phyloP scores from a whole-genome alignment of 2,888 invertebrate species.

The Agonopterix alstromeriana region DNA sequence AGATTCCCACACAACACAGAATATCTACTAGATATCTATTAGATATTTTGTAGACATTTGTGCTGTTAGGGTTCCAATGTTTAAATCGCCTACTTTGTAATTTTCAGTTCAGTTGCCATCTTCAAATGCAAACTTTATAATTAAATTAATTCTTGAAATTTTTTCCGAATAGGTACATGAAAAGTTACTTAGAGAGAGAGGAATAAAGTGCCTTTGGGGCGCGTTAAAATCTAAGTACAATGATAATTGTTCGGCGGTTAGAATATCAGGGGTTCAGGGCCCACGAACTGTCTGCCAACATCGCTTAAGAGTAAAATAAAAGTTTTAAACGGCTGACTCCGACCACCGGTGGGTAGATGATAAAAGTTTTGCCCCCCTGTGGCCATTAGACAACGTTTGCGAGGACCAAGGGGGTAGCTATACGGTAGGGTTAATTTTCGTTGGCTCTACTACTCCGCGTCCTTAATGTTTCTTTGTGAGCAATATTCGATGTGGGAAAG shows the following conservation, averaged over 20 bases:
- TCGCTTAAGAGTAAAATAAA: constrained; percentile 39
- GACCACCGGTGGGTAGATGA: constrained; percentile 31
- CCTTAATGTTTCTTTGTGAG: too few relatives aligned
- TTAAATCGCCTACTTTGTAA: too few relatives aligned
- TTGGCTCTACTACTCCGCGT: constrained; percentile 5
- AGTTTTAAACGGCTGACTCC: constrained; percentile 33
- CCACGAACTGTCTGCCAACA: constrained; percentile 18
- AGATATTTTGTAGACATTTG: too few relatives aligned
- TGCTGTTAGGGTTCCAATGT: too few relatives aligned
- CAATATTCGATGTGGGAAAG: too few relatives aligned
- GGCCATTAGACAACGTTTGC: constrained; percentile 35
- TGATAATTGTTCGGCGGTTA: constrained; percentile 14
- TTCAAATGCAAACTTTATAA: too few relatives aligned
- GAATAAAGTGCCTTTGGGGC: constrained; percentile 6
- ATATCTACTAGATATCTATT: too few relatives aligned
- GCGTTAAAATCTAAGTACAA: constrained; percentile 6
- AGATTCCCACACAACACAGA: too few relatives aligned
- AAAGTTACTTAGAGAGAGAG: constrained; percentile 5
- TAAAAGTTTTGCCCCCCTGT: constrained; percentile 39
- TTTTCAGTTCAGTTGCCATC: too few relatives aligned
- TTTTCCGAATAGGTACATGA: constrained; percentile 1
- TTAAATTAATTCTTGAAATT: too few relatives aligned
- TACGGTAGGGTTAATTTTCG: constrained; percentile 19
- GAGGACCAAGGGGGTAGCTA: constrained; percentile 18
- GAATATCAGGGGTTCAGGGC: constrained; percentile 11